phyloP scores from a whole-genome alignment of 1,140 invertebrate species.

The Radopholus similis region DNA sequence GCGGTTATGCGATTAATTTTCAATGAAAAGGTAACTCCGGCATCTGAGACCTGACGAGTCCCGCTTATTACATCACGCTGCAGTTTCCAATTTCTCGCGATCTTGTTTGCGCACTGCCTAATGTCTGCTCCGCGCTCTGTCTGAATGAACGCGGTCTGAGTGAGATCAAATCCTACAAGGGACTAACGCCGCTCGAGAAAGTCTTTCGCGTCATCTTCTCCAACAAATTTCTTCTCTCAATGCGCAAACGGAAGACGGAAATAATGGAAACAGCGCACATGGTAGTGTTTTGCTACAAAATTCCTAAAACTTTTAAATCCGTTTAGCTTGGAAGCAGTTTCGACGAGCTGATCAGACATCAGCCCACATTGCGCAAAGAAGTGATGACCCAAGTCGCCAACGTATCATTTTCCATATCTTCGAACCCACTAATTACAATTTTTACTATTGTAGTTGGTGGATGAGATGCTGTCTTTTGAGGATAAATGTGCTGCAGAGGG shows the following conservation, averaged over 20 bases:
- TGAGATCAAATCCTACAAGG: conserved; percentile 75
- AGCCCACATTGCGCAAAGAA: conserved; percentile 70
- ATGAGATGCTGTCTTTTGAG: conserved; percentile 30
- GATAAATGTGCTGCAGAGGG: neutral
- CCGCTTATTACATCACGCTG: conserved; percentile 68
- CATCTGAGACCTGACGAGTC: neutral
- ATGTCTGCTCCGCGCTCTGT: conserved; percentile 84
- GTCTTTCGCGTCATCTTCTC: conserved; percentile 69
- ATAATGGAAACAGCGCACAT: conserved; percentile 77
- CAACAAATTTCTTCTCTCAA: conserved; percentile 42
- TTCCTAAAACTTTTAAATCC: too few species aligned
- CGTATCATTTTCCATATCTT: too few species aligned
- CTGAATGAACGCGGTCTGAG: conserved; percentile 76
- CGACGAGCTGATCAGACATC: conserved; percentile 87
- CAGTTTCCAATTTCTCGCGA: conserved; percentile 73
- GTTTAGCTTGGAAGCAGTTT: conserved; percentile 84
- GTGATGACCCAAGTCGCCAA: conserved; percentile 37
- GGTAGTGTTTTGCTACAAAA: too few species aligned
- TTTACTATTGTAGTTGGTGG: conserved; percentile 16
- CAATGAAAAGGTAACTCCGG: conserved; percentile 25
- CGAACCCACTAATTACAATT: neutral
- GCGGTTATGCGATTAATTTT: conserved; percentile 68
- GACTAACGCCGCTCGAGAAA: conserved; percentile 77
- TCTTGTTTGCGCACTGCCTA: conserved; percentile 80
- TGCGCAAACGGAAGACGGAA: conserved; percentile 46